phyloP scores from a whole-genome alignment of 1,140 invertebrate genomes.

The Calliphora vicina region DNA sequence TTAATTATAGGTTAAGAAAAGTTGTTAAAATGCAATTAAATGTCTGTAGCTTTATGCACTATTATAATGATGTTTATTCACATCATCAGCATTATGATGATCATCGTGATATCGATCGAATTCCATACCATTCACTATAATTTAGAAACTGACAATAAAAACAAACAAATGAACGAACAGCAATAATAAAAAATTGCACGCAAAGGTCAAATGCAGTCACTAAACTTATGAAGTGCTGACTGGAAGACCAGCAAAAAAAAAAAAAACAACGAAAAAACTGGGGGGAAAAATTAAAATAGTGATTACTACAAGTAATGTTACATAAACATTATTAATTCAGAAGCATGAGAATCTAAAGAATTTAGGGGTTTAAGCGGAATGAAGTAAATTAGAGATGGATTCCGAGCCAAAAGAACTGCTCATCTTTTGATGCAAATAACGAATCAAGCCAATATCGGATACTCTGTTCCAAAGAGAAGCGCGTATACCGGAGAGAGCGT shows the following conservation, averaged over 20 bases:
- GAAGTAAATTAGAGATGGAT: too few relatives aligned
- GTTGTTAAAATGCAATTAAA: not conserved
- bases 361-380: too few relatives aligned
- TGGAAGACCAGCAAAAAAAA: not conserved
- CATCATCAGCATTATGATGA: not conserved
- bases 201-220: conserved; percentile 55
- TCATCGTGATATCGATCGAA: conserved; percentile 18
- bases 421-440: too few relatives aligned
- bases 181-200: conserved; percentile 43
- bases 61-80: not conserved
- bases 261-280: not conserved
- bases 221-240: conserved; percentile 39
- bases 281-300: too few relatives aligned
- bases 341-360: too few relatives aligned
- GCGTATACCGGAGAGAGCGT: too few relatives aligned
- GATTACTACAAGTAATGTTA: not conserved
- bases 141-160: not conserved
- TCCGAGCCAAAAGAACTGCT: too few relatives aligned
- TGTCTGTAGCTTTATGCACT: not conserved
- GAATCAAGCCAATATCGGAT: too few relatives aligned
- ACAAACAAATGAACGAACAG: not conserved
- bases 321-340: too few relatives aligned
- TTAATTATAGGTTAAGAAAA: conserved; percentile 18
- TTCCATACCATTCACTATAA: not conserved
- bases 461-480: too few relatives aligned